phyloP scores from a whole-genome alignment of 1,140 invertebrate genomes.

The Trialeurodes vaporariorum region DNA sequence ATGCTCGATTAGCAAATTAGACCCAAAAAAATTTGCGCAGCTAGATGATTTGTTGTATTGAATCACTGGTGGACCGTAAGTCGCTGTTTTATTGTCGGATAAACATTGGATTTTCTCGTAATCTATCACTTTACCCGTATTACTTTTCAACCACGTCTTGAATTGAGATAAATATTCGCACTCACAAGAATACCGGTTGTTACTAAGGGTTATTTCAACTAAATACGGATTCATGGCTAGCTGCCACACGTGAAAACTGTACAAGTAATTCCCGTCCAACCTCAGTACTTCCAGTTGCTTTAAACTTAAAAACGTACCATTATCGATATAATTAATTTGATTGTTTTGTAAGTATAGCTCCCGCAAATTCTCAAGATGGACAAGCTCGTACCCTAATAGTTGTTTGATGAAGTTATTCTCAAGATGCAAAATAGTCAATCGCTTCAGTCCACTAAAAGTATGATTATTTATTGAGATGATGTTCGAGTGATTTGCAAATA shows the following conservation, averaged over 20 bases:
- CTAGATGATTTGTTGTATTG: constrained; percentile 55
- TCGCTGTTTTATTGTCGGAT: constrained; percentile 29
- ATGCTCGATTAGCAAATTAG: constrained; percentile 45
- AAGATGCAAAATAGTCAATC: constrained; percentile 65
- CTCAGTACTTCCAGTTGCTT: constrained; percentile 69
- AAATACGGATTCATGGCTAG: constrained; percentile 62
- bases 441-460: constrained; percentile 74
- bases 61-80: constrained; percentile 46
- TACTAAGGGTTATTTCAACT: constrained; percentile 61
- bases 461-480: constrained; percentile 74
- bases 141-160: constrained; percentile 59
- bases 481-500: constrained; percentile 79
- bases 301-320: constrained; percentile 69
- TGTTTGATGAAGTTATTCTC: constrained; percentile 72
- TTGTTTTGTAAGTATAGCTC: constrained; percentile 84
- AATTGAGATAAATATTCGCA: constrained; percentile 68
- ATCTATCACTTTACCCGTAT: constrained; percentile 47
- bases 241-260: constrained; percentile 64
- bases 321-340: constrained; percentile 67
- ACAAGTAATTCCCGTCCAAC: constrained; percentile 71
- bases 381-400: constrained; percentile 71
- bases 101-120: constrained; percentile 28
- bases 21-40: constrained; percentile 39
- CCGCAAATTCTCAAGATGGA: constrained; percentile 60
- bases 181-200: constrained; percentile 83